Evolutionary conservation across 2,113 vertebrate genomes (phyloP), one percentile per base, ranked within the genome.

Genomic region (Kryptolebias marmoratus): DNA sequence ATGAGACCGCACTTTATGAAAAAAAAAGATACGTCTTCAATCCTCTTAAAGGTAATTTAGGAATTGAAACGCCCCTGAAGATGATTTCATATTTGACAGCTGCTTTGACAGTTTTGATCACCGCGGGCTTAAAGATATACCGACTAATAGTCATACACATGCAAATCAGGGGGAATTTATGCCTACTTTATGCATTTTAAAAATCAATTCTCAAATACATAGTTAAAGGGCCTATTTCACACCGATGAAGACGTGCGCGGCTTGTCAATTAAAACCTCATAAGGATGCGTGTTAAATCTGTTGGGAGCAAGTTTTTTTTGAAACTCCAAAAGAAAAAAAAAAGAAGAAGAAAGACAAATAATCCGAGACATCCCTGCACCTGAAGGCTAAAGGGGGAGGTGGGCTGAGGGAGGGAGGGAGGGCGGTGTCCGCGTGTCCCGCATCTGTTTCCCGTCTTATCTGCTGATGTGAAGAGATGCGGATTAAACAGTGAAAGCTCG

Each of bases 401-500:
- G 22, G 22, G 22, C 22, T 22, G 22, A 89, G 94, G 93, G 94
- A 90, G 94, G 92, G 91, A 94, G 39, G 39, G 5, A 9, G 39
- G 39, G 39, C 91, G 91, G 94, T 93, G 90, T 91, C 93, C 93
- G 44, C 88, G 93, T 92, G 75, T 80, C 75, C 73, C 65, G 87
- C 69, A 90, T 94, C 94, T 95, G 94, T 95, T 95, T 93, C 92
- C n/a, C 91, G 93, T 95, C 93, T 96, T 96, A 96, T 96, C 94
- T 94, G 92, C 93, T 90, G 94, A 95, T 94, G 94, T 95, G 95
- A 95, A 93, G 95, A 95, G 95, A 96, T 95, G 95, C 94, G 95
- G 95, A 95, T 96, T 96, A 96, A 91, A 91, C 93, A 90, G 86
- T 95, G 95, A 96, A 94, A 92, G 93, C 92, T 89, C 93, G 89